phyloP scores from a whole-genome alignment of 2,113 vertebrate species.

The Burhinus oedicnemus region DNA sequence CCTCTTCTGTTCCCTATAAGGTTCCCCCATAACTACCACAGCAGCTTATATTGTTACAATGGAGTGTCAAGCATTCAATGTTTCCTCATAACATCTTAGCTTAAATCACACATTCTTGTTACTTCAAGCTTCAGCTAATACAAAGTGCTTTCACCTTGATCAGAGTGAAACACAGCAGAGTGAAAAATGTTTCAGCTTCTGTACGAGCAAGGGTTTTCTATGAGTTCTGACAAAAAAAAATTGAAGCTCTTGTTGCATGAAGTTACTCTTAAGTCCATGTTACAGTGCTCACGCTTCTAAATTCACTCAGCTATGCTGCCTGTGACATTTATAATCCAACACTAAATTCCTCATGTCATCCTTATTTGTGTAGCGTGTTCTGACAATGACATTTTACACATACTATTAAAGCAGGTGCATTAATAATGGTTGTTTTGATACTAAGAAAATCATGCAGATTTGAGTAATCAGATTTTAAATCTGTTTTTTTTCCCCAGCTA shows the following conservation, averaged over 20 bases:
- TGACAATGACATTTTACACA: neutral
- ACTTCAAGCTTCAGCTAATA: neutral
- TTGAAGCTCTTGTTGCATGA: neutral
- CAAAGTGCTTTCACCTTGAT: neutral
- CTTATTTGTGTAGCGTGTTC: neutral
- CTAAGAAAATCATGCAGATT: neutral
- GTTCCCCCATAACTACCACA: neutral
- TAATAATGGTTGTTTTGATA: neutral
- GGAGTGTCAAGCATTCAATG: neutral
- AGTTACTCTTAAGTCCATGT: neutral
- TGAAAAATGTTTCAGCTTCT: neutral
- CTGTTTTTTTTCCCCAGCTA: rapidly evolving
- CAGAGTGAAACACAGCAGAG: neutral
- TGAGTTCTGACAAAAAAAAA: neutral
- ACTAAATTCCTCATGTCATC: neutral
- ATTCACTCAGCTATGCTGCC: neutral
- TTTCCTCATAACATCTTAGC: neutral
- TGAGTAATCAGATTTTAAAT: neutral
- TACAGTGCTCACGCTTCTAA: neutral
- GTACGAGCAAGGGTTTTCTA: neutral
- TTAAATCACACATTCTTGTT: slow-evolving; percentile 3
- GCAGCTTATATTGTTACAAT: neutral
- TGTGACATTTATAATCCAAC: neutral
- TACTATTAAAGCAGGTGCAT: neutral
- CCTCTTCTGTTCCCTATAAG: neutral